Evolutionary conservation across 2,113 vertebrate genomes (phyloP).

Genomic region (Diadophis punctatus): DNA sequence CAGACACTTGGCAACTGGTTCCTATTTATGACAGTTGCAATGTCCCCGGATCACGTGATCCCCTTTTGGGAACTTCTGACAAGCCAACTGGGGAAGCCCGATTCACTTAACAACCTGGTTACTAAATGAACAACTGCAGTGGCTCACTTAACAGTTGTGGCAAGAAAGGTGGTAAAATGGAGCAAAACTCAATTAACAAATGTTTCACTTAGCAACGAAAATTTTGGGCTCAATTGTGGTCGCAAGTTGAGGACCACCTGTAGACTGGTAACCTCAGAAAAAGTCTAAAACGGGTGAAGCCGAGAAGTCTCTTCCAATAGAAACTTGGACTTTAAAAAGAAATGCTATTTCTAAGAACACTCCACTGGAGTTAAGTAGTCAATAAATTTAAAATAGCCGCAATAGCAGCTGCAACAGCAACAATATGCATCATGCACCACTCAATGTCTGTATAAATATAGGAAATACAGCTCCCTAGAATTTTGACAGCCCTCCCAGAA

Average conservation of each 20-base stretch:
- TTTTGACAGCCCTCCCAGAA: not conserved
- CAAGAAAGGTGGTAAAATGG: not conserved
- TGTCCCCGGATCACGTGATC: not conserved
- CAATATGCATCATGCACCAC: not conserved
- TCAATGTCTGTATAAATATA: not conserved
- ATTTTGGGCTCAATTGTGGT: not conserved
- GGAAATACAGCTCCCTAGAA: not conserved
- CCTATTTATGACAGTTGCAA: not conserved
- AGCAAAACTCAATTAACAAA: not conserved
- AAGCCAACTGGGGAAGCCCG: not conserved
- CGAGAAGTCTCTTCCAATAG: not conserved
- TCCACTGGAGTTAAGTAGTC: not conserved
- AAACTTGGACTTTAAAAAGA: not conserved
- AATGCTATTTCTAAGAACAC: not conserved
- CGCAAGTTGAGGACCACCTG: not conserved
- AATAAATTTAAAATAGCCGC: not conserved
- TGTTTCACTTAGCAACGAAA: too few relatives aligned
- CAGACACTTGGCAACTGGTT: not conserved
- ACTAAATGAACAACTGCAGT: not conserved
- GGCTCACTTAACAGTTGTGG: not conserved
- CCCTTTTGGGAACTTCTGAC: not conserved
- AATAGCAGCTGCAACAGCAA: not conserved
- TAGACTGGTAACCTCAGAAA: not conserved
- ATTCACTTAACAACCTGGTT: not conserved
- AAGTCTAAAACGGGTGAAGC: not conserved